phyloP scores from a whole-genome alignment of 1,140 invertebrate genomes.

The Tyrophagus putrescentiae region DNA sequence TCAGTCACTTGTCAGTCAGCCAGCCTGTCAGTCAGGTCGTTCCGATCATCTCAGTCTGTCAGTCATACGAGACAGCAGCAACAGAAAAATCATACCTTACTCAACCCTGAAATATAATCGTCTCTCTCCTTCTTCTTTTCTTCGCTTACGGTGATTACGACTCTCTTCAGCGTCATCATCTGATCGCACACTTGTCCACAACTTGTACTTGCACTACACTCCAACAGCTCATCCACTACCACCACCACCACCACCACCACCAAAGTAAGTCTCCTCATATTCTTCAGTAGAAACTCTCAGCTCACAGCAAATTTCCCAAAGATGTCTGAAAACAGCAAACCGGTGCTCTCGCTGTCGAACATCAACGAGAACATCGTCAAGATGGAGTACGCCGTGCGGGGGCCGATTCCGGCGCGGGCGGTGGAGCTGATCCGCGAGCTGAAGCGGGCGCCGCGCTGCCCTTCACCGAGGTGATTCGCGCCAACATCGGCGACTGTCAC shows the following conservation, averaged over 20 bases:
- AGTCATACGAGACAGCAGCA: too few species aligned
- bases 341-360: constrained; percentile 45
- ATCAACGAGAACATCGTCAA: constrained; percentile 76
- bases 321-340: not conserved
- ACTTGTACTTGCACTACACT: not conserved
- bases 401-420: constrained; percentile 70
- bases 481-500: constrained; percentile 97
- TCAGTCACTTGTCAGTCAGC: too few species aligned
- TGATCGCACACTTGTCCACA: not conserved
- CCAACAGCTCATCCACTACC: not conserved
- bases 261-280: too few species aligned
- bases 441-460: constrained; percentile 61
- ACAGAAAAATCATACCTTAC: too few species aligned
- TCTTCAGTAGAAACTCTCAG: too few species aligned
- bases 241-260: not conserved
- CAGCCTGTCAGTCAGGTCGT: too few species aligned
- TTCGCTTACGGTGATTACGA: not conserved
- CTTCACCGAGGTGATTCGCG: constrained; percentile 86
- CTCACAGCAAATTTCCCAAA: too few species aligned
- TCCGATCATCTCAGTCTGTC: too few species aligned
- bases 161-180: not conserved
- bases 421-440: constrained; percentile 45
- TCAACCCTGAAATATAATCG: not conserved
- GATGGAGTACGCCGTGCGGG: constrained; percentile 90
- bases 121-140: not conserved